phyloP scores from a whole-genome alignment of 2,888 invertebrate species.

The Sesamia inferens region DNA sequence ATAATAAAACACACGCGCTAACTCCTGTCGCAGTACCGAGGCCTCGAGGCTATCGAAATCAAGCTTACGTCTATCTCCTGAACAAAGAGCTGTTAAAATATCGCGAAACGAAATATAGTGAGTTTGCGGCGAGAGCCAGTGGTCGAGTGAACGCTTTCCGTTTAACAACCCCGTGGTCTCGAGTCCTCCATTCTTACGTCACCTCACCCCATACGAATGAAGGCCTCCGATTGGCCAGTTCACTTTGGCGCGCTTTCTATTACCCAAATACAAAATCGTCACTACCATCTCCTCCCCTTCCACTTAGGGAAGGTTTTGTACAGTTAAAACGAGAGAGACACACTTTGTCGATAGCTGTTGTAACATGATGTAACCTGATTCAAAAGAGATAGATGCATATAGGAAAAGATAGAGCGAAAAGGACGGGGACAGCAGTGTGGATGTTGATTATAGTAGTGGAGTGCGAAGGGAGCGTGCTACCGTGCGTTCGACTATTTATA shows the following conservation, averaged over 20 bases:
- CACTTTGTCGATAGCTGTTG: slow-evolving; percentile 73
- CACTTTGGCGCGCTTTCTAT: slow-evolving; percentile 88
- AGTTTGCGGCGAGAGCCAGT: slow-evolving; percentile 81
- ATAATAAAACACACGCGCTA: slow-evolving; percentile 85
- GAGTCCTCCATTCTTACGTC: slow-evolving; percentile 84
- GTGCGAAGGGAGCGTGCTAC: slow-evolving; percentile 90
- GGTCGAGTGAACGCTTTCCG: slow-evolving; percentile 87
- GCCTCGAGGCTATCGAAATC: slow-evolving; percentile 78
- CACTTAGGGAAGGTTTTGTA: slow-evolving; percentile 66
- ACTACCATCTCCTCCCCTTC: slow-evolving; percentile 73
- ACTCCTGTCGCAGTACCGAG: slow-evolving; percentile 79
- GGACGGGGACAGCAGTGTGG: slow-evolving; percentile 77
- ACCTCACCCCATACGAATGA: slow-evolving; percentile 87
- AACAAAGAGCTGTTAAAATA: slow-evolving; percentile 87
- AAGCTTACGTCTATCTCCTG: slow-evolving; percentile 79
- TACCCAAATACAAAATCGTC: slow-evolving; percentile 73
- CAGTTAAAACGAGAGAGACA: slow-evolving; percentile 77
- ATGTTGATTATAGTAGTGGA: slow-evolving; percentile 86
- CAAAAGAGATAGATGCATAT: slow-evolving; percentile 74
- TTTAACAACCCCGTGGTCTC: slow-evolving; percentile 86
- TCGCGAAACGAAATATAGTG: slow-evolving; percentile 78
- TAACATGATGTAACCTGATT: slow-evolving; percentile 86
- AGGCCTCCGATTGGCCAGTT: slow-evolving; percentile 78
- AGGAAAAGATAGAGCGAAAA: slow-evolving; percentile 67
- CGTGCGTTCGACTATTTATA: slow-evolving; percentile 90